Base-by-base conservation (phyloP, 2,113 vertebrate genomes). In the Colinus virginianus region DNA sequence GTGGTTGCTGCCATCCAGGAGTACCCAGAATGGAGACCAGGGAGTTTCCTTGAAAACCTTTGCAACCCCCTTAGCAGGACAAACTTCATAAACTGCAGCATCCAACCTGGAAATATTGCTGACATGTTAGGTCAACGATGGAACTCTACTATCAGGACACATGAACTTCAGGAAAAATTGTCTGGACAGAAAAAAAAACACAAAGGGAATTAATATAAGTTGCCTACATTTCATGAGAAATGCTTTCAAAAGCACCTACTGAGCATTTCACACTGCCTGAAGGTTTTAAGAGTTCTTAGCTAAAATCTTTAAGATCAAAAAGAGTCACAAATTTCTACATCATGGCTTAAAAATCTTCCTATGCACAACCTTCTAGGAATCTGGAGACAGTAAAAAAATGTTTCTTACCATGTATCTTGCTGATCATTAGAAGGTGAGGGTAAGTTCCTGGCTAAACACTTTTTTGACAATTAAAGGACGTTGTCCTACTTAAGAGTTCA, bases 401-500 rank as follows among this genome's bases (percentile, higher is more conserved):
- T 63, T 77, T 82, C 68, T 80, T 77, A 58, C 18, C 67, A 28
- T 85, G 92, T 77, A 36, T 51, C 67, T 78, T 66, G 30, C 30
- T 90, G 62, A 51, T 68, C 87, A 55, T 49, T 28, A 78, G 58
- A 25, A 42, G 2, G 11, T 84, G 36, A 48, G 11, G 53, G 3
- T 28, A 72, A 91, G 12, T 78, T 88, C 69, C 80, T 42, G 23
- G 58, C 10, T 90, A 81, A 72, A 20, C 46, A 56, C 8, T 66
- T 46, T 81, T 78, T 62, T 91, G 23, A 78, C 43, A 87, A 75
- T 76, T 56, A 66, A 84, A 86, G 61, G 58, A 86, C 4, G 1
- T 22, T 90, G 92, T 88, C 86, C 92, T 84, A 92, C 66, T 93
- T 93, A 66, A 53, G 45, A 71, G 74, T 76, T 93, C 78, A 84